Conservation (phyloP, 2,888 invertebrate species). For the Flexamia atlantica region DNA sequence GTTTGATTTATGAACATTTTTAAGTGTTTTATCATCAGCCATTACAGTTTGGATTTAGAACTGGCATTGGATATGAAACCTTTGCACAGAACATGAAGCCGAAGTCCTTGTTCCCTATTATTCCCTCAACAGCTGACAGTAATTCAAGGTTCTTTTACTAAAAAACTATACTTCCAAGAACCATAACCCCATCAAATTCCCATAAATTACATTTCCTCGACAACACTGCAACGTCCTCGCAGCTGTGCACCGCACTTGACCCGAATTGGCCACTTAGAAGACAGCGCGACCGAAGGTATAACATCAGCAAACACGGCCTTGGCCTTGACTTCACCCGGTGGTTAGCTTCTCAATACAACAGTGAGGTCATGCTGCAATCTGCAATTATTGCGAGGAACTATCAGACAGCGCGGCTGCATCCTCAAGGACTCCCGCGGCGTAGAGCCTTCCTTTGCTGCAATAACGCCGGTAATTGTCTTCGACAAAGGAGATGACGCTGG, state of each 20-base stretch:
- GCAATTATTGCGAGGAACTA: neutral
- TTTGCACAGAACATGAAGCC: too few relatives aligned
- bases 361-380: neutral
- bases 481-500: neutral
- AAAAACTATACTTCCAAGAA: neutral
- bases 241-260: neutral
- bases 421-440: neutral
- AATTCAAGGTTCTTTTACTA: too few relatives aligned
- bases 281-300: neutral
- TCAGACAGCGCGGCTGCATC: constrained; percentile 20
- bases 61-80: too few relatives aligned
- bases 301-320: neutral
- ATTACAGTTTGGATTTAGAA: too few relatives aligned
- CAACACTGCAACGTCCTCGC: neutral
- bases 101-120: too few relatives aligned
- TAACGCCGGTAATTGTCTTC: neutral
- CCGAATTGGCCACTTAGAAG: constrained; percentile 5
- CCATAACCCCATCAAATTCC: neutral
- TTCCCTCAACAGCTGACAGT: too few relatives aligned
- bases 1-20: too few relatives aligned
- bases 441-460: neutral
- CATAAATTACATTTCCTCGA: constrained; percentile 7
- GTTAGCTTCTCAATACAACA: neutral
- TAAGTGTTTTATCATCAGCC: too few relatives aligned
- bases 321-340: neutral